Evolutionary conservation across 2,113 vertebrate species (phyloP).

Genomic region (Laticauda laticaudata): DNA sequence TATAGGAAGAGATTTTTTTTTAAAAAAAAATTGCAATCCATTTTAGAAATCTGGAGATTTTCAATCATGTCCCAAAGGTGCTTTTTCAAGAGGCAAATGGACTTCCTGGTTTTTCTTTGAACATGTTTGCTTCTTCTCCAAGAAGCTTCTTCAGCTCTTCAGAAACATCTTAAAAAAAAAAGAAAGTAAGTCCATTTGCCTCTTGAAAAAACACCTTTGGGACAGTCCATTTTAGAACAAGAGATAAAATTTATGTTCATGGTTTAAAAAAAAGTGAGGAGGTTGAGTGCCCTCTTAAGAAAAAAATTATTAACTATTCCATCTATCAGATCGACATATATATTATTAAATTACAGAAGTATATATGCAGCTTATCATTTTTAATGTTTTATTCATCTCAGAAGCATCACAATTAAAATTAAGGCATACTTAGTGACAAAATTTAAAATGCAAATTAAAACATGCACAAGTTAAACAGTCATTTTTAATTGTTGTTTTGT

Average conservation of each 20-base stretch:
- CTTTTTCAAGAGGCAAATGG: too few relatives aligned
- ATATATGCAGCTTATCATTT: neutral
- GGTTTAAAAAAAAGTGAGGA: neutral
- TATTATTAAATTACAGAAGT: neutral
- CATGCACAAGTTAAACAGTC: neutral
- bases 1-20: neutral
- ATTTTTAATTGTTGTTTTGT: neutral
- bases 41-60: too few relatives aligned
- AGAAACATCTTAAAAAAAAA: too few relatives aligned
- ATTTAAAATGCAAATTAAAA: neutral
- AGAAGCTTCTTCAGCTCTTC: too few relatives aligned
- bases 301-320: neutral
- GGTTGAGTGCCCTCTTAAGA: neutral
- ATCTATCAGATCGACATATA: accelerated
- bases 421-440: neutral
- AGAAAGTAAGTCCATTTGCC: too few relatives aligned
- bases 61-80: too few relatives aligned
- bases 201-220: too few relatives aligned
- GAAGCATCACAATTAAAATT: neutral
- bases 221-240: neutral
- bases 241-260: neutral
- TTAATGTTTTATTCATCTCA: neutral
- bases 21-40: neutral
- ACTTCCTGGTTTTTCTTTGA: too few relatives aligned
- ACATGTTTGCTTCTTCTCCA: too few relatives aligned